Conservation (phyloP, 1,140 invertebrate species). For the Polyergus mexicanus region DNA sequence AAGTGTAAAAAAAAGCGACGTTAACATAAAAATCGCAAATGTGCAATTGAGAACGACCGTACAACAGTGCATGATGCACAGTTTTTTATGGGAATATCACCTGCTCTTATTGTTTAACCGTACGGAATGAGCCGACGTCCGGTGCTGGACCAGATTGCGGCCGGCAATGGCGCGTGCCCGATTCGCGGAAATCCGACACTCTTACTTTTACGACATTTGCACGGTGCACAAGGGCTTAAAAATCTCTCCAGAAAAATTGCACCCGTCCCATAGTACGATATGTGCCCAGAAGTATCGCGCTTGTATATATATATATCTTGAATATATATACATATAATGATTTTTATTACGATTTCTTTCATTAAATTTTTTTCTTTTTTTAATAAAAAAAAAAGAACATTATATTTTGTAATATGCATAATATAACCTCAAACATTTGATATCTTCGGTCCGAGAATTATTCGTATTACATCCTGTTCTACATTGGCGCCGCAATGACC, state of each 20-base stretch:
- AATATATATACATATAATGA: background rate
- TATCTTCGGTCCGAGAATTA: too few species aligned
- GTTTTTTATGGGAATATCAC: constrained; percentile 69
- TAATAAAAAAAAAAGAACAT: too few species aligned
- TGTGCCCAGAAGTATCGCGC: background rate
- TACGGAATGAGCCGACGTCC: constrained; percentile 65
- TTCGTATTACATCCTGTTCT: too few species aligned
- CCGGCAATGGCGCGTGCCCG: constrained; percentile 62
- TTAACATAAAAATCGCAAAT: constrained; percentile 29
- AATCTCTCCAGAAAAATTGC: constrained; percentile 50
- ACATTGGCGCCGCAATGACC: too few species aligned
- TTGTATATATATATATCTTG: background rate
- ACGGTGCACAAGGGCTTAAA: constrained; percentile 51
- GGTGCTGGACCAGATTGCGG: constrained; percentile 56
- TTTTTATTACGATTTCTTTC: background rate
- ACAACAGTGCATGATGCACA: background rate
- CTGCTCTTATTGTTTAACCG: constrained; percentile 76
- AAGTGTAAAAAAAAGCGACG: background rate
- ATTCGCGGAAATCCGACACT: constrained; percentile 72
- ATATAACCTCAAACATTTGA: too few species aligned
- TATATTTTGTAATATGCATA: too few species aligned
- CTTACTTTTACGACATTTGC: constrained; percentile 75
- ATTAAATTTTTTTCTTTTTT: background rate
- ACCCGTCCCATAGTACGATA: constrained; percentile 5
- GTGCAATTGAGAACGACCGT: constrained; percentile 21